Conservation (phyloP, 2,113 vertebrate genomes). For the Perca fluviatilis region DNA sequence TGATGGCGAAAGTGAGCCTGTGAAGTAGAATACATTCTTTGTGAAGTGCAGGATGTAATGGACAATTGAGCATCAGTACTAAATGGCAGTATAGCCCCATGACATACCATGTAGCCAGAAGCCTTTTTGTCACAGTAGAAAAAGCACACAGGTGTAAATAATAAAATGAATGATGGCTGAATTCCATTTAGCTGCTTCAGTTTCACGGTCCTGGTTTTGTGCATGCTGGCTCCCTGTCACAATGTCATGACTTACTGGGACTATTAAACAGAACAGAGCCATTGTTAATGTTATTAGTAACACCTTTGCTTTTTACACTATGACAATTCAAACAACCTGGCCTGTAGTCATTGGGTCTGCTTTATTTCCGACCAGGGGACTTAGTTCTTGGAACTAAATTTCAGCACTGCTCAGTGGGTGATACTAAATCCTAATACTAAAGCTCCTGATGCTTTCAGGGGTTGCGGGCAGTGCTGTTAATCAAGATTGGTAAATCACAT, state of each 20-base stretch:
- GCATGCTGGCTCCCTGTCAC: neutral
- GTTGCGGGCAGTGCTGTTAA: neutral
- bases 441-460: conserved; percentile 1
- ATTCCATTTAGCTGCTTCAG: neutral
- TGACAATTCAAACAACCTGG: neutral
- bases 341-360: neutral
- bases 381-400: neutral
- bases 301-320: neutral
- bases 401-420: neutral
- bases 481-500: neutral
- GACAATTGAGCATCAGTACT: too few relatives aligned
- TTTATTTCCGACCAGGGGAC: neutral
- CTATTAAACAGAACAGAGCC: neutral
- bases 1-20: neutral
- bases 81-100: neutral
- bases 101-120: neutral
- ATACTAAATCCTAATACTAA: neutral
- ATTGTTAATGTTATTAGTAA: conserved; percentile 14
- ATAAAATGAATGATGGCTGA: neutral
- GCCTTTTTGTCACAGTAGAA: neutral
- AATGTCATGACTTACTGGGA: neutral
- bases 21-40: neutral
- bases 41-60: neutral
- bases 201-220: neutral
- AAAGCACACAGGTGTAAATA: neutral